Conservation (phyloP, 2,888 invertebrate species). For the Phytoseiulus persimilis region DNA sequence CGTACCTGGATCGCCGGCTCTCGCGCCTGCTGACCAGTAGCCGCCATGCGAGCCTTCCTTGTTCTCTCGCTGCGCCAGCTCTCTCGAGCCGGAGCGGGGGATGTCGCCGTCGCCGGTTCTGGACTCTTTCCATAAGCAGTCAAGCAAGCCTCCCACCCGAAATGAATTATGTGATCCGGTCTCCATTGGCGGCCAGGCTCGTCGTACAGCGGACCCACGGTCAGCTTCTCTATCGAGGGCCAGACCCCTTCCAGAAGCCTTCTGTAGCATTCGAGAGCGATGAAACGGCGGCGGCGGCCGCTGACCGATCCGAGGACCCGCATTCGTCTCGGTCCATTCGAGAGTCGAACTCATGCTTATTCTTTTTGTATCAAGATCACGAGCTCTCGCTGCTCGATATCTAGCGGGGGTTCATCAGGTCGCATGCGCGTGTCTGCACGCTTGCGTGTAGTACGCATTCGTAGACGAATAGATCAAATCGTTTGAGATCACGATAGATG, state of each 20-base stretch:
- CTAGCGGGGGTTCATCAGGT: background rate
- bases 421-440: background rate
- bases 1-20: background rate
- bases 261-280: background rate
- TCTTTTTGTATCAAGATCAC: background rate
- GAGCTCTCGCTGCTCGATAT: background rate
- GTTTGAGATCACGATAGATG: background rate
- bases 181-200: background rate
- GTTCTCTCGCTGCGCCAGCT: background rate
- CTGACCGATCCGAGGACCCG: background rate
- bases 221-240: background rate
- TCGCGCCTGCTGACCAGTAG: background rate
- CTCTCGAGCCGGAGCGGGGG: background rate
- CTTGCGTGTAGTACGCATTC: background rate
- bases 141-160: slow-evolving; percentile 25
- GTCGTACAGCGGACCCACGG: no score
- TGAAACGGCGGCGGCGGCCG: background rate
- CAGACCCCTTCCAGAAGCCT: background rate
- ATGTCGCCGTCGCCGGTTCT: background rate
- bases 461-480: background rate
- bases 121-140: slow-evolving; percentile 32
- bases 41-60: background rate
- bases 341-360: background rate
- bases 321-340: background rate
- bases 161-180: slow-evolving; percentile 36